Evolutionary conservation across 1,140 invertebrate genomes (phyloP), one percentile per base, ranked within the genome.

Genomic region (Drosophila albomicans): DNA sequence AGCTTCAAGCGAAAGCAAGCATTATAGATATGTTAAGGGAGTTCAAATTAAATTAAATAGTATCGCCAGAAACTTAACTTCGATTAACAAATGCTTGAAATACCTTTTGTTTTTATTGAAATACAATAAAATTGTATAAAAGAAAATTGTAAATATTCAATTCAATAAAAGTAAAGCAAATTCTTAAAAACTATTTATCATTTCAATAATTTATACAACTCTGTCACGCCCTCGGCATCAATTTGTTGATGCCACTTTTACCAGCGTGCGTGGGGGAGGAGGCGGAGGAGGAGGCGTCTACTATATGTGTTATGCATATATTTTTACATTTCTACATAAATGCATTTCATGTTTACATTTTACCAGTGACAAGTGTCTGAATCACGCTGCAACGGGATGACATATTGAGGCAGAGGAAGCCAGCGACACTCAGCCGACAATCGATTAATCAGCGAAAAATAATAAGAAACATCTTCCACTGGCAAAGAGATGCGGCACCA

Each of bases 341-440:
- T 89, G 85, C 84, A 89, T 88, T 88, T 88, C 84, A 85, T 88
- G 85, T 88, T 89, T 89, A 89, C 85, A 88, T 88, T 88, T 88
- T 85, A 89, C 78, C 84, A 88, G 84, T 88, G 84, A 88, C 84
- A 88, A 88, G 84, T 88, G 85, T 85, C 84, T 88, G 84, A 88
- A 89, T 88, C 84, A 88, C 81, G 74, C 74, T 76, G 67, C 80
- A 70, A 78, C 58, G 56, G 84, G 80, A 88, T 88, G 84, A 87
- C 84, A 80, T 87, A 87, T 87, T 71, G 77, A 80, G 78, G 77
- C 84, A 84, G 70, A 73, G 80, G 87, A 70, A 88, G 70, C 78
- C 75, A 88, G 85, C 78, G 84, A 88, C 84, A 88, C 64, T 82
- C 84, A 89, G 85, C 85, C 84, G 84, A 88, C 84, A 88, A 89